Evolutionary conservation across 2,113 vertebrate species (phyloP).

Genomic region (Anoplopoma fimbria): DNA sequence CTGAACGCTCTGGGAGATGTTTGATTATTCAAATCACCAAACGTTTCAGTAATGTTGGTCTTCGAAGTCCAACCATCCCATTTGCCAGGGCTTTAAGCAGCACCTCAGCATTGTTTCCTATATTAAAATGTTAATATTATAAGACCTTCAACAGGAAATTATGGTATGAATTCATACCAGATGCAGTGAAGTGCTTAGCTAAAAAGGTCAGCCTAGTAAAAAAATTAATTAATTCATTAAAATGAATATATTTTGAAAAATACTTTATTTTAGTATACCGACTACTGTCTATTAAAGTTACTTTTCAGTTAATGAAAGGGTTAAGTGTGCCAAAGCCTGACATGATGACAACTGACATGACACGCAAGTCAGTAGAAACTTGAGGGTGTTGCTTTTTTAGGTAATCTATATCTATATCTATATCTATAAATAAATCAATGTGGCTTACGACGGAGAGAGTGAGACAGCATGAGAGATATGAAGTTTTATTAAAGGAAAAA

Average conservation of each 20-base stretch:
- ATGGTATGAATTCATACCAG: background rate
- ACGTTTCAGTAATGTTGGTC: background rate
- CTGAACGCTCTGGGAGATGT: background rate
- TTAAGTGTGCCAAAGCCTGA: background rate
- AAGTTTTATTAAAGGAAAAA: background rate
- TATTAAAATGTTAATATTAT: background rate
- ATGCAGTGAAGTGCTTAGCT: conserved; percentile 10
- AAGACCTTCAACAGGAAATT: background rate
- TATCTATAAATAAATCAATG: no score
- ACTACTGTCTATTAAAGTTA: background rate
- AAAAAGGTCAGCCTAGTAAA: no score
- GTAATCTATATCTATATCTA: no score
- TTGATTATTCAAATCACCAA: no score
- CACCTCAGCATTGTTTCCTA: background rate
- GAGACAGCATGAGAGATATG: background rate
- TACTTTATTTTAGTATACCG: no score
- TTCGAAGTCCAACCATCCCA: background rate
- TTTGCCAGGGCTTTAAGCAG: background rate
- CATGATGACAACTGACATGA: conserved; percentile 2
- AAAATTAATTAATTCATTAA: no score
- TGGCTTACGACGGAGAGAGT: background rate
- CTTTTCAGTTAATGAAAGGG: background rate
- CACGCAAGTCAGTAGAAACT: background rate
- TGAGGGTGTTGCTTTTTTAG: background rate
- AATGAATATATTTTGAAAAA: background rate